Evolutionary conservation across 2,888 invertebrate species (phyloP), one percentile per base, ranked within the genome.

Genomic region (Drosophila hamatofila): DNA sequence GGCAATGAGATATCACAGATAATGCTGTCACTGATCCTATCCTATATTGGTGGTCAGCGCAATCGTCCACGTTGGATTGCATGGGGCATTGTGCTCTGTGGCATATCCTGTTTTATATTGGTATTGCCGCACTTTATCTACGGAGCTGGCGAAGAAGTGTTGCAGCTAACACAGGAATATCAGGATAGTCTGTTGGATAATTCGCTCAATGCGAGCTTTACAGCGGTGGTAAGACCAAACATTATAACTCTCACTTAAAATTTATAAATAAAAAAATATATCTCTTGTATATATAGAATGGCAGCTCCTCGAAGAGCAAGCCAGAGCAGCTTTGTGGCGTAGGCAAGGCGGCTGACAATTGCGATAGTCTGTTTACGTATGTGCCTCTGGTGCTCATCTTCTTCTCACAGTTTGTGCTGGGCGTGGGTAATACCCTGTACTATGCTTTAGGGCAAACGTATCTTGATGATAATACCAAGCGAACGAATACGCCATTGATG

Each of bases 1-100:
- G 95, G 95, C 33, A 96, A 96, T 93, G 96, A 96, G 92, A 94
- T 96, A 81, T 95, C 95, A 60, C 95, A 96, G 92, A 95, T 96
- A 71, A 84, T 95, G 62, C 90, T 95, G 46, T 95, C 95, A 6
- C 90, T 95, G 59, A 92, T 95, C 57, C 90, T 95, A 44, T 94
- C 95, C 23, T 95, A 95, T 78, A 94, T 94, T 80, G 95, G 95
- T 9, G 95, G 95, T n/a, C 94, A 94, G 72, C 94, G 95, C 27
- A 95, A 95, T 91, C 94, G 96, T 56, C 95, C 96, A 0, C 92
- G 94, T 61, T 95, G 95, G 95, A 94, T 96, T 64, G 95, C 95
- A 14, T 93, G 94, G 86, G 95, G 95, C n/a, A 94, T 95, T 49
- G 92, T 94, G 12, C 92, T 94, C 73, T 95, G 95, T 55, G 94